Percentiles rank a stretch among this genome's conserved stretches.
Evolutionary conservation across 2,113 vertebrate genomes (phyloP).

Genomic region (Lanius collurio): DNA sequence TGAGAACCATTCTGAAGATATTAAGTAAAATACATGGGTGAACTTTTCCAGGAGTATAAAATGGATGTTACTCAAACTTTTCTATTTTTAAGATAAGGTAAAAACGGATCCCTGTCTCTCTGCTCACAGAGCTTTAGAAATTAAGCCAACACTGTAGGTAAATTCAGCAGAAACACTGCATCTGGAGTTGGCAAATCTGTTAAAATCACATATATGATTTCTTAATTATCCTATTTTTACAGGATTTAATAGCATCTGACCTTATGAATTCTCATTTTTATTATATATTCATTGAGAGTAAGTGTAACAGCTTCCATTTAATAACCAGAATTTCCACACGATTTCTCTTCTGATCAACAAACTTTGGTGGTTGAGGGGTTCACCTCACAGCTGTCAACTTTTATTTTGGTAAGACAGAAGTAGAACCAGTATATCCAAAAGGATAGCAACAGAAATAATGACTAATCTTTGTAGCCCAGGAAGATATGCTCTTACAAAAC

Average conservation of each 20-base stretch:
- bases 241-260: constrained; percentile 23
- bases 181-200: neutral
- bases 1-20: neutral
- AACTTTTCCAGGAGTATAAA: neutral
- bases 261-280: constrained; percentile 43
- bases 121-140: neutral
- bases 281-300: neutral
- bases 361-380: neutral
- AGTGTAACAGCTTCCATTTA: neutral
- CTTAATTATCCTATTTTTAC: constrained; percentile 20
- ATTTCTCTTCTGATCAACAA: neutral
- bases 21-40: neutral
- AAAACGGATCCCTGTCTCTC: neutral
- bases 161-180: neutral
- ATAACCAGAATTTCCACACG: neutral
- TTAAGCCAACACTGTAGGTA: neutral
- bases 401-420: neutral
- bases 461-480: neutral
- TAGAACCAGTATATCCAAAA: neutral
- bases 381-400: neutral
- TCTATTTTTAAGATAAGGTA: neutral
- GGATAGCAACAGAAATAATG: neutral
- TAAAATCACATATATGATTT: constrained; percentile 18
- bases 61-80: neutral
- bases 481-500: neutral